A percentile compares a stretch with the other conserved stretches of the same genome.
Evolutionary conservation across 2,113 vertebrate genomes (phyloP).

Genomic region (Phaethon lepturus): DNA sequence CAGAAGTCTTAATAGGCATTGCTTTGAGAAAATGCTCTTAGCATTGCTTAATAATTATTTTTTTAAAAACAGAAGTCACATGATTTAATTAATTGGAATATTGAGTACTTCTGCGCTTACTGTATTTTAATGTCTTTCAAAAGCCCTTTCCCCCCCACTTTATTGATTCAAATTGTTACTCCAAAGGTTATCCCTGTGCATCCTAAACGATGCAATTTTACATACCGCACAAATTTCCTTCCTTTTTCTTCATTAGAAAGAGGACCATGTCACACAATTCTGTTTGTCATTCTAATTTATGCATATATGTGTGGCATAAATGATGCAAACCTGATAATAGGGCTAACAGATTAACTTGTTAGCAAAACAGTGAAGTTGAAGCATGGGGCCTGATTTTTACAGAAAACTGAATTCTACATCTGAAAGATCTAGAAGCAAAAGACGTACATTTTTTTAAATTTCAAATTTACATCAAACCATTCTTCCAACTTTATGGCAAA

Average conservation of each 20-base stretch:
- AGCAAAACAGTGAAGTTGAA: not conserved
- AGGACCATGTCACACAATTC: not conserved
- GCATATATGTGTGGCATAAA: not conserved
- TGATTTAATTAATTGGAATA: not conserved
- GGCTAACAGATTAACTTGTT: not conserved
- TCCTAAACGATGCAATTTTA: not conserved
- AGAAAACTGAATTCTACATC: not conserved
- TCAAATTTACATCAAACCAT: not conserved
- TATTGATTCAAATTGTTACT: not conserved
- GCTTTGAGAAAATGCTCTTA: not conserved
- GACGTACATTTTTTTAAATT: not conserved
- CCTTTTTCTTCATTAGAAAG: not conserved
- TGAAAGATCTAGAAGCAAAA: not conserved
- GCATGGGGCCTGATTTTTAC: not conserved
- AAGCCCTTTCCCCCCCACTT: not conserved
- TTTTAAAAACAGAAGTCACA: not conserved
- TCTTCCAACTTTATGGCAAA: not conserved
- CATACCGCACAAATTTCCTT: not conserved
- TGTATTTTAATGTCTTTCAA: not conserved
- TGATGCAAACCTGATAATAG: not conserved
- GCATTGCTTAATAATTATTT: not conserved
- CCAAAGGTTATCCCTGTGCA: not conserved
- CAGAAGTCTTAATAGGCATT: not conserved
- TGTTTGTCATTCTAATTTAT: not conserved
- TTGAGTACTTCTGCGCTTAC: not conserved